Percentiles rank a stretch among this genome's conserved stretches.
phyloP scores from a whole-genome alignment of 2,888 invertebrate species.

The Papilio protenor region DNA sequence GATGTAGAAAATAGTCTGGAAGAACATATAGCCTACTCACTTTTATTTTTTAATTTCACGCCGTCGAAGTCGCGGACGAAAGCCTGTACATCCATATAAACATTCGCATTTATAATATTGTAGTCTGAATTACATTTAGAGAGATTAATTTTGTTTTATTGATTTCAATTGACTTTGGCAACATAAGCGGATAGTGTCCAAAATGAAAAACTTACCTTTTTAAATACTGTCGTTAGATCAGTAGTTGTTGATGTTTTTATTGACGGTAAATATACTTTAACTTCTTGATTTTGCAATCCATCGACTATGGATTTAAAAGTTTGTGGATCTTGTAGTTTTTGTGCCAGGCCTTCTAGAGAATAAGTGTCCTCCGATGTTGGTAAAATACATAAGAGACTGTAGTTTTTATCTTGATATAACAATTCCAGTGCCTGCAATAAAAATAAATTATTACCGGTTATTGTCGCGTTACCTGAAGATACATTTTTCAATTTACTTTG shows the following conservation, averaged over 20 bases:
- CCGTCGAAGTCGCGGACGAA: too few relatives aligned
- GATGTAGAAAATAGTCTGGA: too few relatives aligned
- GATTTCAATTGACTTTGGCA: neutral
- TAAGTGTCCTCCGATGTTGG: conserved; percentile 51
- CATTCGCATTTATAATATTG: too few relatives aligned
- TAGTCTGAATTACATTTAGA: too few relatives aligned
- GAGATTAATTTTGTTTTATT: neutral
- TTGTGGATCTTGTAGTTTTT: conserved; percentile 48
- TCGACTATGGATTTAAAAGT: conserved; percentile 44
- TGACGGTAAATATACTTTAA: conserved; percentile 48
- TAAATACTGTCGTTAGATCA: conserved; percentile 44
- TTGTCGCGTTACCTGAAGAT: conserved; percentile 44
- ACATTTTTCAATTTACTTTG: neutral
- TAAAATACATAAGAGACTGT: conserved; percentile 52
- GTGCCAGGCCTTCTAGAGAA: conserved; percentile 45
- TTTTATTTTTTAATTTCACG: too few relatives aligned
- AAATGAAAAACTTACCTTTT: conserved; percentile 50
- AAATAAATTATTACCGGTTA: conserved; percentile 37
- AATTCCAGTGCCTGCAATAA: conserved; percentile 56
- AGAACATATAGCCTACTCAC: too few relatives aligned
- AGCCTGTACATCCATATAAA: too few relatives aligned
- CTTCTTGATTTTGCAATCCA: conserved; percentile 41
- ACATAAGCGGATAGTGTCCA: neutral
- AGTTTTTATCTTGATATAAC: conserved; percentile 53
- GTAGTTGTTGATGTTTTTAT: conserved; percentile 34